Evolutionary conservation across 2,113 vertebrate species (phyloP).

Genomic region (Trichechus manatus): DNA sequence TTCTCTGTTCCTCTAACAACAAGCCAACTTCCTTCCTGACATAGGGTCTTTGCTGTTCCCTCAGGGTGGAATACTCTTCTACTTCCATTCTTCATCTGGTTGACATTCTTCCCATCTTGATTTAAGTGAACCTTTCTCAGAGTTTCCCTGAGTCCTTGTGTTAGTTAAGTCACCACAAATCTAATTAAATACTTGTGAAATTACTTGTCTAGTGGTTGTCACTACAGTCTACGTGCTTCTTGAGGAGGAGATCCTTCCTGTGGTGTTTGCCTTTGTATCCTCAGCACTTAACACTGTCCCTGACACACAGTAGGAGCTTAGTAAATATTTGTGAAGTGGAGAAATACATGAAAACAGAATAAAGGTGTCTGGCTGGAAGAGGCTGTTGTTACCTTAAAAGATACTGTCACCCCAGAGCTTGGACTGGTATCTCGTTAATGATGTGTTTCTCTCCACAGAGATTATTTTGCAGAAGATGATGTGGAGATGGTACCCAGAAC

Average conservation of each 20-base stretch:
- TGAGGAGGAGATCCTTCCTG: not conserved
- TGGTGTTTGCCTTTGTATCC: not conserved
- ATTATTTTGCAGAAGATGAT: conserved; percentile 75
- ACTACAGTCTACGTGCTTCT: not conserved
- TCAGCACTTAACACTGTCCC: not conserved
- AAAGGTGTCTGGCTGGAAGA: not conserved
- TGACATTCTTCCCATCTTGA: not conserved
- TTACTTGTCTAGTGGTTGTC: not conserved
- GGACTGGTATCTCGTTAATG: not conserved
- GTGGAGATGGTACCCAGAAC: conserved; percentile 71
- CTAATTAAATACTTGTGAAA: not conserved
- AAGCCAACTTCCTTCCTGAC: not conserved
- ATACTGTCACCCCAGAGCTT: not conserved
- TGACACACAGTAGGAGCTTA: not conserved
- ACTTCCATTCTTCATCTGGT: not conserved
- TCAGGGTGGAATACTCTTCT: not conserved
- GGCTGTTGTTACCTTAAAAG: not conserved
- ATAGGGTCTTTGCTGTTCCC: not conserved
- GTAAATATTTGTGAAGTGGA: not conserved
- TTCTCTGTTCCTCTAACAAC: not conserved
- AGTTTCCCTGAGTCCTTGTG: not conserved
- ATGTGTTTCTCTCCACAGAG: conserved; percentile 80
- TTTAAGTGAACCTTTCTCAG: not conserved
- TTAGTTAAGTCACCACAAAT: not conserved
- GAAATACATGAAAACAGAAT: not conserved